phyloP scores from a whole-genome alignment of 2,113 vertebrate genomes.

The Leptobrachium ailaonicum region DNA sequence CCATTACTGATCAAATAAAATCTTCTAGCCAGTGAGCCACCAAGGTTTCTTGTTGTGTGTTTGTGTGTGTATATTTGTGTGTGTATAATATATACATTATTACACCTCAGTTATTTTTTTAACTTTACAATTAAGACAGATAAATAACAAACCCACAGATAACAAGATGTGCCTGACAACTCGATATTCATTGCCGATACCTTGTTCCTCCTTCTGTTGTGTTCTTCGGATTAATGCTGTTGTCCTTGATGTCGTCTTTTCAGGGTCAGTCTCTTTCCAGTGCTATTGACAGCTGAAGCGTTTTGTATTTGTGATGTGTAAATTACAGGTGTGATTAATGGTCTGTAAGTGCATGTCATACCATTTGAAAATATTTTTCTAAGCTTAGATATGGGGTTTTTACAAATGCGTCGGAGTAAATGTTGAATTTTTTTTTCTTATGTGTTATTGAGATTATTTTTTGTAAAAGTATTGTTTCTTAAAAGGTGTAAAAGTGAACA shows the following conservation, averaged over 20 bases:
- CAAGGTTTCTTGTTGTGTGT: too few relatives aligned
- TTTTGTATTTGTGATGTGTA: slow-evolving; percentile 47
- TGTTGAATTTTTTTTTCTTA: slow-evolving; percentile 42
- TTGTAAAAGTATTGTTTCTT: slow-evolving; percentile 50
- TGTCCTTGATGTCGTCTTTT: slow-evolving; percentile 27
- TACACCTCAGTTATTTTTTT: too few relatives aligned
- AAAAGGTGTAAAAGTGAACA: slow-evolving; percentile 45
- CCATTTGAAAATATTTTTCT: slow-evolving; percentile 44
- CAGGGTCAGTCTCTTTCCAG: slow-evolving; percentile 25
- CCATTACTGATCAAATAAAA: too few relatives aligned
- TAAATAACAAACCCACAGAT: not conserved
- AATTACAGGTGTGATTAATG: slow-evolving; percentile 10
- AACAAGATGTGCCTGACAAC: slow-evolving; percentile 37
- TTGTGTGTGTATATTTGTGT: too few relatives aligned
- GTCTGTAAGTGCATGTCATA: slow-evolving; percentile 30
- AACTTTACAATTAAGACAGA: not conserved
- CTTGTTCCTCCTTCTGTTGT: slow-evolving; percentile 6
- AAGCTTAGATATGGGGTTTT: slow-evolving; percentile 38
- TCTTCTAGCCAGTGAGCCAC: too few relatives aligned
- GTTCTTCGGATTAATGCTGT: slow-evolving; percentile 15
- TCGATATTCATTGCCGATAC: slow-evolving; percentile 29
- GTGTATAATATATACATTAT: too few relatives aligned
- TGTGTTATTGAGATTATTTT: slow-evolving; percentile 46
- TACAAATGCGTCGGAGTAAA: slow-evolving; percentile 31
- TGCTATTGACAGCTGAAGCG: slow-evolving; percentile 33